Conservation (phyloP, 2,797 vertebrate species). For the Limosa lapponica region DNA sequence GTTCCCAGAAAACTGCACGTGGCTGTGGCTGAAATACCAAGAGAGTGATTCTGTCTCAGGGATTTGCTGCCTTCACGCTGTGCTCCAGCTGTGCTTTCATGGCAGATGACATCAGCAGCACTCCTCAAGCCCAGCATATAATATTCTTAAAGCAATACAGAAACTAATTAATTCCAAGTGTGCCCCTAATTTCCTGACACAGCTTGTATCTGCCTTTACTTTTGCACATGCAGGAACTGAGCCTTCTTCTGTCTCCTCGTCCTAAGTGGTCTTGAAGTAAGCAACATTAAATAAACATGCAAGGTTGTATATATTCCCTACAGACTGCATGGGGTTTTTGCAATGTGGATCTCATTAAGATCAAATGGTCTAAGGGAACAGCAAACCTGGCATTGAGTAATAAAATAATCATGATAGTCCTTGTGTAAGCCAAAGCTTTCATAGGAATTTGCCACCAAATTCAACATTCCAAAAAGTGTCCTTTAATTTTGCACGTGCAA, state of each 20-base stretch:
- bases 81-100: slow-evolving; percentile 22
- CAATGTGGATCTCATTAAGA: slow-evolving; percentile 45
- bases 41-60: slow-evolving; percentile 14
- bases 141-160: slow-evolving; percentile 42
- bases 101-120: slow-evolving; percentile 46
- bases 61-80: slow-evolving; percentile 24
- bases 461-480: background rate
- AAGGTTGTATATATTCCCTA: slow-evolving; percentile 25
- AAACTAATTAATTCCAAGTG: slow-evolving; percentile 71
- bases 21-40: slow-evolving; percentile 3
- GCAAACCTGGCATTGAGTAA: slow-evolving; percentile 10
- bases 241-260: slow-evolving; percentile 25
- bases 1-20: slow-evolving; percentile 35
- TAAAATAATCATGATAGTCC: background rate
- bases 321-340: background rate
- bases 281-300: slow-evolving; percentile 61
- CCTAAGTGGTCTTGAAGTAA: slow-evolving; percentile 30
- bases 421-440: background rate
- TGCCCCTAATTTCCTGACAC: slow-evolving; percentile 45
- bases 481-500: background rate
- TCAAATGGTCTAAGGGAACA: background rate
- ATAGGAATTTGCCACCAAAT: slow-evolving; percentile 8
- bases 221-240: slow-evolving; percentile 1
- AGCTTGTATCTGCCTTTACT: slow-evolving; percentile 37
- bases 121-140: background rate